phyloP scores from a whole-genome alignment of 2,797 vertebrate species.

The Benthosema pterotum region DNA sequence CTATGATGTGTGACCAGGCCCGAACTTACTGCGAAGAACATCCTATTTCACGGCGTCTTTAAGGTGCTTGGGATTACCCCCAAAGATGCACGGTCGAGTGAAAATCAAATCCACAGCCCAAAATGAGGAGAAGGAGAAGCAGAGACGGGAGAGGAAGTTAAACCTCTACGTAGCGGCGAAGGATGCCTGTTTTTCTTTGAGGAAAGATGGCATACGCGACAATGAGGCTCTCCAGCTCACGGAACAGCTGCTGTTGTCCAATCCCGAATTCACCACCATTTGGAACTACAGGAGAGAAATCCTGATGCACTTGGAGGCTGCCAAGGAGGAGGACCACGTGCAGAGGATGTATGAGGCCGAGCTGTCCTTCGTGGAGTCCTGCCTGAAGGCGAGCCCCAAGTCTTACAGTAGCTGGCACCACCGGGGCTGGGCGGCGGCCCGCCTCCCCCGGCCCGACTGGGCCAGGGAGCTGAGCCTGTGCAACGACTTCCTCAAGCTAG shows the following conservation, averaged over 20 bases:
- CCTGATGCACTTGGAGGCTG: constrained; percentile 80
- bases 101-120: constrained; percentile 90
- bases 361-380: constrained; percentile 86
- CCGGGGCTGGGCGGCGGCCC: constrained; percentile 85
- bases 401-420: constrained; percentile 94
- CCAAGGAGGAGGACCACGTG: constrained; percentile 84
- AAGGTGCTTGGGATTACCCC: too few species aligned
- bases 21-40: too few species aligned
- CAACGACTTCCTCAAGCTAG: constrained; percentile 85
- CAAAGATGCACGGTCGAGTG: constrained; percentile 83
- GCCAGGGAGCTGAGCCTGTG: constrained; percentile 85
- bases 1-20: too few species aligned
- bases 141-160: constrained; percentile 90
- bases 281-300: constrained; percentile 93
- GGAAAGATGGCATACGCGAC: constrained; percentile 82
- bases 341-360: constrained; percentile 83
- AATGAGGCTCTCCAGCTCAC: constrained; percentile 87
- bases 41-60: too few species aligned
- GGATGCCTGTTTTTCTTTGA: constrained; percentile 87
- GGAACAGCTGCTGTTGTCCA: constrained; percentile 87
- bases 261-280: constrained; percentile 90
- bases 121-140: constrained; percentile 89
- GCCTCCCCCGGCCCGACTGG: constrained; percentile 85
- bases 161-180: constrained; percentile 82
- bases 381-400: constrained; percentile 90